phyloP scores from a whole-genome alignment of 2,888 invertebrate species.

The Ferdinandea cuprea region DNA sequence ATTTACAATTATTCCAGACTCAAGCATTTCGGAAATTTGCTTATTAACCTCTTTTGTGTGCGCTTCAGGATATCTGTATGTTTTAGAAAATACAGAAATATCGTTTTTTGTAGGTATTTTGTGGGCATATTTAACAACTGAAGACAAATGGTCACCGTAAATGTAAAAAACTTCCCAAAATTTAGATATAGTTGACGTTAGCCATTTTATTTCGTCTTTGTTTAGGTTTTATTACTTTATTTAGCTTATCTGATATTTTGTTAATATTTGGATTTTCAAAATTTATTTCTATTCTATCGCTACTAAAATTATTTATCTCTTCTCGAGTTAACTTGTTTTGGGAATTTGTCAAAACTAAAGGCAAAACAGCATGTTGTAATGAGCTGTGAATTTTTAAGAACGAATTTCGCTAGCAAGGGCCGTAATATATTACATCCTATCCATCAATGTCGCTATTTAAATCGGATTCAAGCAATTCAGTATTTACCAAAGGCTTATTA shows the following conservation, averaged over 20 bases:
- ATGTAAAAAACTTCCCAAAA: conserved; percentile 21
- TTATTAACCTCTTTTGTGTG: no score
- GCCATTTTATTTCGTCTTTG: conserved; percentile 18
- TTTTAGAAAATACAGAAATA: conserved; percentile 18
- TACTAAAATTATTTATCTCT: conserved; percentile 5
- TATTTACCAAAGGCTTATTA: no score
- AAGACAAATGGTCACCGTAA: conserved; percentile 23
- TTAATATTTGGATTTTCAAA: no score
- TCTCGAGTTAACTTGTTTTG: neutral
- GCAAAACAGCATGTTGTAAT: conserved; percentile 7
- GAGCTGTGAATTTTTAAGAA: neutral
- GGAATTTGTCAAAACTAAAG: neutral
- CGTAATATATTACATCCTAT: conserved; percentile 6
- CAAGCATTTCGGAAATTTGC: no score
- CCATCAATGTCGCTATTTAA: neutral
- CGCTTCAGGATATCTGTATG: conserved; percentile 27
- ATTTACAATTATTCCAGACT: no score
- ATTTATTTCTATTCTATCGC: neutral
- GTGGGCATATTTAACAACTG: conserved; percentile 7
- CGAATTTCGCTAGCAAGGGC: conserved; percentile 14
- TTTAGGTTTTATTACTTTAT: conserved; percentile 33
- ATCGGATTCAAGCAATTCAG: no score
- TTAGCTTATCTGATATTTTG: conserved; percentile 23
- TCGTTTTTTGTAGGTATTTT: conserved; percentile 30
- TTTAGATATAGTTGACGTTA: conserved; percentile 7